These are phyloP conservation scores for Gasterosteus aculeatus DNA, from an alignment of 2,113 vertebrate genomes.

Conservation along the genomic window DNA sequence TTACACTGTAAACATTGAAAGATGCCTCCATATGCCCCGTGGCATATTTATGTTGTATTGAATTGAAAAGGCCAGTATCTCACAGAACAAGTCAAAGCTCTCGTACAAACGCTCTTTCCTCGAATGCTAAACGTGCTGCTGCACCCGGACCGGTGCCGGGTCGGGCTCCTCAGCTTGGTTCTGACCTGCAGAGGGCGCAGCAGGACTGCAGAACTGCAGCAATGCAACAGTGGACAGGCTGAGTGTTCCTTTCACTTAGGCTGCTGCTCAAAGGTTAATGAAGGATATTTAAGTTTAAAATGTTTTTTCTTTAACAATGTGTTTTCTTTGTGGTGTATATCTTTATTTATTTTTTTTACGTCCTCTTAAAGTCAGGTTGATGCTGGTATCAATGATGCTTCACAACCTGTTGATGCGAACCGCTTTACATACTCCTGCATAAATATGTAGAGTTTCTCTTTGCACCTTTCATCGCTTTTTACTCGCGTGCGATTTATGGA, in stretches of 20 bases:
- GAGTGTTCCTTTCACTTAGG: background rate
- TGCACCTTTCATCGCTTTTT: slow-evolving; percentile 3
- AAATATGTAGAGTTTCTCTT: slow-evolving; percentile 3
- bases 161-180: background rate
- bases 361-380: slow-evolving; percentile 7
- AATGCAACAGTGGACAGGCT: background rate
- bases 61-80: background rate
- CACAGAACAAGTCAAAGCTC: background rate
- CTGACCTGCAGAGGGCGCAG: slow-evolving; percentile 73
- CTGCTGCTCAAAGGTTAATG: slow-evolving; percentile 13
- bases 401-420: slow-evolving; percentile 33
- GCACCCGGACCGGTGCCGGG: background rate
- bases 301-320: background rate
- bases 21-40: background rate
- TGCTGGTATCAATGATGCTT: background rate
- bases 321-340: background rate
- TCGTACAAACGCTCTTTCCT: background rate
- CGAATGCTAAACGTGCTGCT: background rate
- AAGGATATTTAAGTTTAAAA: slow-evolving; percentile 28
- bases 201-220: slow-evolving; percentile 55
- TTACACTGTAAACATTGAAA: background rate
- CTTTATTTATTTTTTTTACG: background rate
- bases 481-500: background rate
- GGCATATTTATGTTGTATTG: background rate
- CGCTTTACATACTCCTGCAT: slow-evolving; percentile 6